phyloP scores from a whole-genome alignment of 2,888 invertebrate species.

The Oxyscelio sp. region DNA sequence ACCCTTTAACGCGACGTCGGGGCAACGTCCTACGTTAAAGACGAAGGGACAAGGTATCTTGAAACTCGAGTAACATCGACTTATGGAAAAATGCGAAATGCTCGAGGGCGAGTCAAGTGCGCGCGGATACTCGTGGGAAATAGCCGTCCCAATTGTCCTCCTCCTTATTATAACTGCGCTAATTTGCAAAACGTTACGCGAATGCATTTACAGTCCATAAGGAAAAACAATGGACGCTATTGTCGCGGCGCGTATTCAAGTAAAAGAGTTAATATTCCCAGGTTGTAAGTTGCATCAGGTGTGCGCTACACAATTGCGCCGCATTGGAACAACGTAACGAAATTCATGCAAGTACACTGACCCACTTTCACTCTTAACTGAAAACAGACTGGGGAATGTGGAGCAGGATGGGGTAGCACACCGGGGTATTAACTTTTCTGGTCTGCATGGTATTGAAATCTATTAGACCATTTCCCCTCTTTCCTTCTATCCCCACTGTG shows the following conservation, averaged over 20 bases:
- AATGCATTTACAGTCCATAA: slow-evolving; percentile 11
- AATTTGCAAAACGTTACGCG: slow-evolving; percentile 48
- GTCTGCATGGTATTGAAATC: too few species aligned
- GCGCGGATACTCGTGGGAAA: slow-evolving; percentile 52
- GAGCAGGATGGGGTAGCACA: too few species aligned
- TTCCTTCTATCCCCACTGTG: too few species aligned
- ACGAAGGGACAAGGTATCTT: slow-evolving; percentile 80
- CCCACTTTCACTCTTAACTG: slow-evolving; percentile 43
- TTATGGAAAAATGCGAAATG: slow-evolving; percentile 14
- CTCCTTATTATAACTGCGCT: slow-evolving; percentile 19
- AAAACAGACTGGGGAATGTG: too few species aligned
- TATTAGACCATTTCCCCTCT: too few species aligned
- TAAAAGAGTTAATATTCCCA: slow-evolving; percentile 41
- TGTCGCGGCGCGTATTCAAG: neutral
- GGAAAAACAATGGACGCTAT: slow-evolving; percentile 35
- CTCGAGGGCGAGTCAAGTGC: slow-evolving; percentile 37
- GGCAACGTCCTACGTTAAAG: slow-evolving; percentile 88
- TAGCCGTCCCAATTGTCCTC: slow-evolving; percentile 29
- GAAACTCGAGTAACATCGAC: slow-evolving; percentile 28
- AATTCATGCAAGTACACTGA: slow-evolving; percentile 44
- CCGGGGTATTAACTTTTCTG: too few species aligned
- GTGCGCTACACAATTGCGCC: slow-evolving; percentile 16
- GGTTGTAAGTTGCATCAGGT: slow-evolving; percentile 47
- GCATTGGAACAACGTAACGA: neutral
- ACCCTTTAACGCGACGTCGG: slow-evolving; percentile 83